Evolutionary conservation across 1,140 invertebrate genomes (phyloP).

Genomic region (Philopotamus ludificatus): DNA sequence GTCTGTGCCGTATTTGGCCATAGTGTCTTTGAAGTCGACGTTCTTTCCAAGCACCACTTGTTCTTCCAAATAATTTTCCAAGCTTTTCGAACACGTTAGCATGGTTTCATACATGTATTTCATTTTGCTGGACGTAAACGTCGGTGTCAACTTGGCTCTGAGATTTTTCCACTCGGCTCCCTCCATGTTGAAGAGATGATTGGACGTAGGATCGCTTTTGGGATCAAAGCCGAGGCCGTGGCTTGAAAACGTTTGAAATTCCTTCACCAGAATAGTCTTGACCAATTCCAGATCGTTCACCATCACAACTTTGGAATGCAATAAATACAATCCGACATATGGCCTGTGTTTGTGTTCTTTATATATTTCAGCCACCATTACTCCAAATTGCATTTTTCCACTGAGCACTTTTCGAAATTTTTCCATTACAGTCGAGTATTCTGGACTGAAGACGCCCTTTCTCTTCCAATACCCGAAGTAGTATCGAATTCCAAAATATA

Average conservation of each 20-base stretch:
- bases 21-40: conserved; percentile 48
- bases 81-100: conserved; percentile 44
- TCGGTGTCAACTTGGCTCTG: conserved; percentile 55
- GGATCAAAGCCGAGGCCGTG: conserved; percentile 51
- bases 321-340: background rate
- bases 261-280: conserved; percentile 59
- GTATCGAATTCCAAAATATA: background rate
- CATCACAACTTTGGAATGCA: conserved; percentile 46
- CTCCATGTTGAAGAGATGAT: conserved; percentile 49
- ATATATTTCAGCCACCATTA: conserved; percentile 49
- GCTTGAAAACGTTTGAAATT: no score
- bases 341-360: conserved; percentile 38
- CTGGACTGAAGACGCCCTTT: conserved; percentile 45
- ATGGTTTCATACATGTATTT: conserved; percentile 55
- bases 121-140: no score
- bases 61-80: conserved; percentile 46
- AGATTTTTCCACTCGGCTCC: conserved; percentile 56
- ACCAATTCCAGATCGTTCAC: conserved; percentile 60
- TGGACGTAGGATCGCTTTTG: conserved; percentile 52
- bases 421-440: conserved; percentile 45
- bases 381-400: conserved; percentile 45
- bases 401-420: conserved; percentile 51
- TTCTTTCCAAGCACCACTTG: conserved; percentile 41
- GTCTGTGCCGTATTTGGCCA: conserved; percentile 57
- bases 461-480: conserved; percentile 30